Evolutionary conservation across 2,797 vertebrate species (phyloP).

Genomic region (Galaxias olidus): DNA sequence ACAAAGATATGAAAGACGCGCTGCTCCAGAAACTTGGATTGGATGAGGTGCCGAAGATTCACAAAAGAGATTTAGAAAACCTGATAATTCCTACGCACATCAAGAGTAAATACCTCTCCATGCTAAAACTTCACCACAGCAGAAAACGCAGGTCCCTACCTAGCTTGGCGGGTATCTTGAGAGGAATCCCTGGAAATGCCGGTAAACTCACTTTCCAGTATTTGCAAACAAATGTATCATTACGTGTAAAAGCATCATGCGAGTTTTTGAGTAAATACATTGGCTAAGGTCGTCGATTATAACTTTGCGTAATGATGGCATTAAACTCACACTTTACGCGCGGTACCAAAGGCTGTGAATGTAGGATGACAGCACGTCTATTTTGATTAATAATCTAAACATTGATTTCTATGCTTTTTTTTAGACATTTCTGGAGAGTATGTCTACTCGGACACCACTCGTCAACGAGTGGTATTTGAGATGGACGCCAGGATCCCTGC

Average conservation of each 20-base stretch:
- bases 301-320: too few relatives aligned
- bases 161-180: slow-evolving; percentile 86
- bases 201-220: slow-evolving; percentile 64
- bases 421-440: slow-evolving; percentile 84
- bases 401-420: background rate
- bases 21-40: slow-evolving; percentile 83
- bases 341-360: too few relatives aligned
- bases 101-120: slow-evolving; percentile 81
- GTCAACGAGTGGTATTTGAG: slow-evolving; percentile 84
- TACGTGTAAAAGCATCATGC: background rate
- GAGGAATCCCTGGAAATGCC: slow-evolving; percentile 84
- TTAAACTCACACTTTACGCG: too few relatives aligned
- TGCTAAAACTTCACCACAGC: slow-evolving; percentile 80
- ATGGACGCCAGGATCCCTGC: slow-evolving; percentile 89
- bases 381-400: background rate
- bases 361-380: too few relatives aligned
- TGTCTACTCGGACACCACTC: slow-evolving; percentile 80
- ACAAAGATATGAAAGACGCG: slow-evolving; percentile 78
- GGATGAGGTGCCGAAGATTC: slow-evolving; percentile 74
- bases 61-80: slow-evolving; percentile 82
- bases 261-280: too few relatives aligned
- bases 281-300: too few relatives aligned
- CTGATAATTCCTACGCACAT: slow-evolving; percentile 82
- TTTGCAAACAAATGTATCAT: background rate
- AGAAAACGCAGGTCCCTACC: slow-evolving; percentile 79